A percentile compares a stretch with the other conserved stretches of the same genome.
Conservation (phyloP, 2,113 vertebrate species). For the Dipodomys spectabilis region DNA sequence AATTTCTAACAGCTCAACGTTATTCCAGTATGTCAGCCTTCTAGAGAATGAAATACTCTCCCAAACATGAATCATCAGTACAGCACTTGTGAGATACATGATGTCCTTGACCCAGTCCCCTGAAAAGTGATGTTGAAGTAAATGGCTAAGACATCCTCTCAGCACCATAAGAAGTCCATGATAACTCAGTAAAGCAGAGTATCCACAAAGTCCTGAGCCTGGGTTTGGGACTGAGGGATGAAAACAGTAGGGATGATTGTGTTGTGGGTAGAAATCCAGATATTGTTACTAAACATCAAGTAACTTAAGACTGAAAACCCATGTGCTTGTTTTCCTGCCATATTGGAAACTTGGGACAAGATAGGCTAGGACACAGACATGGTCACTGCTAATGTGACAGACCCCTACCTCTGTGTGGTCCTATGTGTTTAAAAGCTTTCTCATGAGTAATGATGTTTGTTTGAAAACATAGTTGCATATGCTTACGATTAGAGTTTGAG, state of each 20-base stretch:
- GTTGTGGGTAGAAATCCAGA: not conserved
- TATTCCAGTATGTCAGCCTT: not conserved
- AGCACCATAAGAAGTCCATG: not conserved
- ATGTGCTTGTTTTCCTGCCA: not conserved
- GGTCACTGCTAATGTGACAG: not conserved
- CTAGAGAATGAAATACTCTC: not conserved
- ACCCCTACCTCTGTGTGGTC: not conserved
- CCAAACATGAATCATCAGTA: not conserved
- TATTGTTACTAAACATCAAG: not conserved
- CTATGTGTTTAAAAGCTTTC: not conserved
- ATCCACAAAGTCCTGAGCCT: not conserved
- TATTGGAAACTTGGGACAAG: not conserved
- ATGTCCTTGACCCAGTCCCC: not conserved
- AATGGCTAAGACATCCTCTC: not conserved
- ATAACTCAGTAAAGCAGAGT: accelerated
- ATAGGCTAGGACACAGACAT: not conserved
- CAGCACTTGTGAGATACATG: not conserved
- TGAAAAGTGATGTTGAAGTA: not conserved
- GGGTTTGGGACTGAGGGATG: no score
- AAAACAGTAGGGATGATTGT: not conserved
- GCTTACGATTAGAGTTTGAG: not conserved
- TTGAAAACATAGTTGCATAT: not conserved
- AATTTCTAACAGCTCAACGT: not conserved
- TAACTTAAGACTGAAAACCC: not conserved
- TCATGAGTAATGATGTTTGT: not conserved